Conservation (phyloP, 2,113 vertebrate genomes). For the Spilogale gracilis region DNA sequence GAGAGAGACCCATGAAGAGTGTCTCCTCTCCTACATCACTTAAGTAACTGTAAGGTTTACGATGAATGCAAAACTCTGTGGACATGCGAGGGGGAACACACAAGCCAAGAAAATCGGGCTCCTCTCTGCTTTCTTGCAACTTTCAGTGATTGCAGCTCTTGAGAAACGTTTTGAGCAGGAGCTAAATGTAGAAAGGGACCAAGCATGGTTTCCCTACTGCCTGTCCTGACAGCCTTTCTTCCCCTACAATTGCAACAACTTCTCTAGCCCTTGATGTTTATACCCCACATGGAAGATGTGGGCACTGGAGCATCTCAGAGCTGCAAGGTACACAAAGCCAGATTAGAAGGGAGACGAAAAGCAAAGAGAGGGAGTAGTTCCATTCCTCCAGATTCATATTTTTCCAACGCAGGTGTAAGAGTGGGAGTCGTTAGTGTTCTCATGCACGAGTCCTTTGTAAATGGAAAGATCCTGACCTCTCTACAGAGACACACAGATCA, state of each 20-base stretch:
- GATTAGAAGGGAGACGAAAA: neutral
- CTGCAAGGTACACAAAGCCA: neutral
- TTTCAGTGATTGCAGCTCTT: neutral
- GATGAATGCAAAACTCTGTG: neutral
- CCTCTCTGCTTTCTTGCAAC: neutral
- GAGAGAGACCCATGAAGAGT: neutral
- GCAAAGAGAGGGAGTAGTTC: neutral
- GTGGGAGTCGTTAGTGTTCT: too few relatives aligned
- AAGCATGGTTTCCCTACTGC: accelerated
- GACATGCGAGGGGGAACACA: neutral
- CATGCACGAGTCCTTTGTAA: neutral
- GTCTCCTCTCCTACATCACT: too few relatives aligned
- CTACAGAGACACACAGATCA: neutral
- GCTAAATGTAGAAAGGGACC: neutral
- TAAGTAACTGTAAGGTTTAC: neutral
- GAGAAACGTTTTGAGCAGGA: neutral
- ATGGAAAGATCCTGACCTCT: neutral
- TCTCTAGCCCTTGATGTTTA: neutral
- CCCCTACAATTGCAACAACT: neutral
- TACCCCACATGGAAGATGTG: neutral
- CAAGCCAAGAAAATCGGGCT: neutral
- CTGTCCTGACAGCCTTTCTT: neutral
- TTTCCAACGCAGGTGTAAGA: neutral
- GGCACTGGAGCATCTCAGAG: too few relatives aligned
- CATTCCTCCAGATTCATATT: neutral